Evolutionary conservation across 2,113 vertebrate genomes (phyloP).

Genomic region (Micromys minutus): DNA sequence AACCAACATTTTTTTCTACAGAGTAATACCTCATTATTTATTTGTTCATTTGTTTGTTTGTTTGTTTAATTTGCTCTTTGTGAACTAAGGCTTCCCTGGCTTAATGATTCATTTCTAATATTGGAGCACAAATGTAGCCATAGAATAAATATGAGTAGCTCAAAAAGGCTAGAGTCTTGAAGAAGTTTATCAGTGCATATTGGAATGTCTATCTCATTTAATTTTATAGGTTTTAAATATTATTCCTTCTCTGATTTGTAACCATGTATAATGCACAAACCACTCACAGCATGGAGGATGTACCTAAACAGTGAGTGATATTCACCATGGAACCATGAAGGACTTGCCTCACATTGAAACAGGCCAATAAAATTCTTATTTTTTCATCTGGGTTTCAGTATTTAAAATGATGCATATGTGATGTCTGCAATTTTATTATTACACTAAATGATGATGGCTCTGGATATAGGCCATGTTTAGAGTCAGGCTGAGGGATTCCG

Average conservation of each 20-base stretch:
- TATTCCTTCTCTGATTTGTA: not conserved
- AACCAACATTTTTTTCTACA: not conserved
- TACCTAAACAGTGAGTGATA: not conserved
- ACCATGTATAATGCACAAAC: not conserved
- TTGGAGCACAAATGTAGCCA: not conserved
- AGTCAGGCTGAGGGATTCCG: not conserved
- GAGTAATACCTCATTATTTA: not conserved
- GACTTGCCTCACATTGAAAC: fast-evolving
- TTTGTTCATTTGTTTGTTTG: not conserved
- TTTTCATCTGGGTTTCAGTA: not conserved
- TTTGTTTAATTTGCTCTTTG: not conserved
- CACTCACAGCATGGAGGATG: not conserved
- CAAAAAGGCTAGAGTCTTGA: not conserved
- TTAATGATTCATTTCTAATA: not conserved
- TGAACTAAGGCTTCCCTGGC: not conserved
- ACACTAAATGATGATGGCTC: not conserved
- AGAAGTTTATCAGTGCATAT: not conserved
- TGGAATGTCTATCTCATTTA: not conserved
- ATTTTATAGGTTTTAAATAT: not conserved
- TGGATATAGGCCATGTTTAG: not conserved
- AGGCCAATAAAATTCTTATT: not conserved
- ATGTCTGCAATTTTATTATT: not conserved
- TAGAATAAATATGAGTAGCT: not conserved
- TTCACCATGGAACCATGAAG: fast-evolving
- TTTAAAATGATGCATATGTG: not conserved